Base-by-base conservation (phyloP, 2,888 invertebrate species). In the Leptopilina myrica region DNA sequence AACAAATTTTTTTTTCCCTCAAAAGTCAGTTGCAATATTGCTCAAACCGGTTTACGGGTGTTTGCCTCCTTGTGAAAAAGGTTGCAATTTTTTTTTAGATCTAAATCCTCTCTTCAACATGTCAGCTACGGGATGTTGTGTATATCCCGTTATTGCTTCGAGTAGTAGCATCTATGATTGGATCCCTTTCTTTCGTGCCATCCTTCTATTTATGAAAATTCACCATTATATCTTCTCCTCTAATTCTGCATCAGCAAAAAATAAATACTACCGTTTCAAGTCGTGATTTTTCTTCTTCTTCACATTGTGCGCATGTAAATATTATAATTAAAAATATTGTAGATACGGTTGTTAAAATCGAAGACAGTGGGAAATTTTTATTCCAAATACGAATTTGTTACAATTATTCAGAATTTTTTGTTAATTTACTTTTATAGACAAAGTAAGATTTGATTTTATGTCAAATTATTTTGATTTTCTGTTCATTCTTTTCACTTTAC, bases 1-100 rank as follows among this genome's bases (percentile, higher is more conserved):
- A 59, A 59, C 20, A 20, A 20, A 20, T 20, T 7, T 46, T 46
- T 46, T 59, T 62, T 9, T 62, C 8, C 8, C 20, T 59, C 59
- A 53, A 26, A 26, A 14, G 12, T 12, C 53, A 53, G 26, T 73
- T 33, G n/a, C 73, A 73, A 43, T 43, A 43, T 43, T 43, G 8
- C 43, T 43, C 43, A 8, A 33, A 73, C 73, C 56, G 73, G 56
- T 73, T 56, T 73, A 73, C 53, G 53, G 56, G 73, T 56, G 73
- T 73, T 73, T 56, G 53, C 73, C 33, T 49, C 49, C 9, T 33
- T 56, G 8, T 56, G 56, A 73, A 73, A 62, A 73, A 73, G 56
- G 9, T 14, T 69, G 49, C 53, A 69, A 53, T 20, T 69, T 69
- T 46, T 49, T 66, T 15, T 11, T 26, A 49, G 69, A 69, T 69